Evolutionary conservation across 2,888 invertebrate species (phyloP), one percentile per base, ranked within the genome.

Genomic region (Cataglyphis albicans): DNA sequence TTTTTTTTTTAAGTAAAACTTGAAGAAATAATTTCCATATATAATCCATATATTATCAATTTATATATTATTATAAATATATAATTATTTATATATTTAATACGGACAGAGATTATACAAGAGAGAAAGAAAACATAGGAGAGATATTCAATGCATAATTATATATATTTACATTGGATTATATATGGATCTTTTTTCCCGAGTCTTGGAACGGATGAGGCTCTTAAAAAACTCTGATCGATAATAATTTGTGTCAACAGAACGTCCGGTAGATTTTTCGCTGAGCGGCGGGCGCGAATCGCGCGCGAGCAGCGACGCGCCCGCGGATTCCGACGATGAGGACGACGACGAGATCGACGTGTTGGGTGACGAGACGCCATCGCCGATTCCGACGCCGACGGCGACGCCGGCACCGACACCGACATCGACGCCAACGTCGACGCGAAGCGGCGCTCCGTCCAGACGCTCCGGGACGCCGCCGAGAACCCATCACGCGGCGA

Each of bases 261-360:
- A 94, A 85, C 90, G 94, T 81, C 94, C 94, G 3, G 93, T 94
- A 83, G 94, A 94, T 83, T 94, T 94, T 82, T 94, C 93, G 5
- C 68, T 94, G 78, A 92, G 87, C 81, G 92, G 93, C 73, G 94
- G 94, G 1, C 90, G 94, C 55, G 94, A 94, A 78, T 93, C 93
- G 3, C 93, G 93, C 29, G 93, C 92, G 81, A 93, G 93, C 81
- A 94, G 94, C 87, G 94, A 93, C 86, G 93, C 78, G n/a, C 90
- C 92, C 25, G 84, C 85, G 9, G 87, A 89, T 32, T 93, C 93
- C 78, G 93, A 94, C 61, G 94, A 94, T 82, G 93, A 94, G 63
- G 94, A 94, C 83, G 91, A 91, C 32, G 94, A 94, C 89, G 94
- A 94, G 85, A 94, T 94, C 88, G 94, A 94, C 89, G 94, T 94